Percentiles rank a stretch among this genome's conserved stretches.
Conservation (phyloP, 2,113 vertebrate genomes). For the Dicaeum eximium region DNA sequence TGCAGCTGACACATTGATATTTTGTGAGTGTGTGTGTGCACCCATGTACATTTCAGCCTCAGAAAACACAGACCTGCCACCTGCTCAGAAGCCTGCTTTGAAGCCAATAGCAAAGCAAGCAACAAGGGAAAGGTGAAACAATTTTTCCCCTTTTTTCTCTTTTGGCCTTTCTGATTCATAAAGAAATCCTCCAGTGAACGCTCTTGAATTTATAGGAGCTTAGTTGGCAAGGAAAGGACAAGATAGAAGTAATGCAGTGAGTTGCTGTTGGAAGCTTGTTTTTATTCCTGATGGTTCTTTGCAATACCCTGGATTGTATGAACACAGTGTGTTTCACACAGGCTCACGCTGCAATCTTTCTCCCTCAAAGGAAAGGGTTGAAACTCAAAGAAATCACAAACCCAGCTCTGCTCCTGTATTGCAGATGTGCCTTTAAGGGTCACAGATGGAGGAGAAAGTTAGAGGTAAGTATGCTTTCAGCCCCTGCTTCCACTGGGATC, state of each 20-base stretch:
- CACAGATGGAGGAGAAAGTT: background rate
- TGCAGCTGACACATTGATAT: background rate
- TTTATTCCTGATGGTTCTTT: background rate
- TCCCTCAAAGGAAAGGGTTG: background rate
- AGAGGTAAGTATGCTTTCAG: background rate
- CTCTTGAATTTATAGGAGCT: background rate
- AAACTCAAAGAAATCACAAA: background rate
- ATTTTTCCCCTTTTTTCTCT: accelerated
- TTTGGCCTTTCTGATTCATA: background rate
- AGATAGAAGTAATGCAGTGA: background rate
- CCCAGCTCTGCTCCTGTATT: background rate
- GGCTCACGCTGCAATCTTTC: accelerated
- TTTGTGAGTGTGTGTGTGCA: background rate
- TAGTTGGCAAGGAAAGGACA: background rate
- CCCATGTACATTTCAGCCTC: background rate
- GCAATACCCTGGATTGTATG: background rate
- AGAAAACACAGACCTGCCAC: background rate
- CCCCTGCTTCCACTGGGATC: background rate
- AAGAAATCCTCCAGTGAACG: background rate
- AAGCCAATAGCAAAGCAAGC: background rate
- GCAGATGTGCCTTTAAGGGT: background rate
- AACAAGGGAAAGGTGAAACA: background rate
- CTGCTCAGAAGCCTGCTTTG: background rate
- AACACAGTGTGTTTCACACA: background rate
- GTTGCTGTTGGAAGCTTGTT: background rate